A percentile compares a stretch with the other conserved stretches of the same genome.
These are phyloP conservation scores for Lissonota sp. DNA, from an alignment of 2,888 invertebrate genomes.

Conservation along the genomic window DNA sequence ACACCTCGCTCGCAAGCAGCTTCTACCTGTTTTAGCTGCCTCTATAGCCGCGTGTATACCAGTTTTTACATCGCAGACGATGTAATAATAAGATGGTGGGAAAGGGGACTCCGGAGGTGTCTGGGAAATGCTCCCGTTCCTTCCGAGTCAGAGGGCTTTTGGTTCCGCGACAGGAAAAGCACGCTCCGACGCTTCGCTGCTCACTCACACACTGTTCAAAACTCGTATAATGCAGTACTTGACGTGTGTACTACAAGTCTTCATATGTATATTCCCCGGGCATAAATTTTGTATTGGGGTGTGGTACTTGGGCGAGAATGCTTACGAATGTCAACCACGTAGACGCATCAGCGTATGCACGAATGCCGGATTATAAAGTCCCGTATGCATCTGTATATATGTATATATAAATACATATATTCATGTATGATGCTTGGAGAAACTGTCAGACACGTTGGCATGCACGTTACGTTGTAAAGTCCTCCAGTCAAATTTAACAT, in stretches of 20 bases:
- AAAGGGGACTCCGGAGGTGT: conserved; percentile 29
- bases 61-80: conserved; percentile 58
- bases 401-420: background rate
- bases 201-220: background rate
- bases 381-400: background rate
- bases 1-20: conserved; percentile 11
- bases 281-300: conserved; percentile 8
- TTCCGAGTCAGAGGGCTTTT: background rate
- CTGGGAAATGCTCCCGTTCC: conserved; percentile 40
- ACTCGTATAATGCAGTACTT: background rate
- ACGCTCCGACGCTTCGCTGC: conserved; percentile 55
- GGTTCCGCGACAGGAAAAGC: conserved; percentile 33
- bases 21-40: conserved; percentile 18
- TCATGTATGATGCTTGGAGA: background rate
- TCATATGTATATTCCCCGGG: background rate
- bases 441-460: background rate
- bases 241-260: background rate
- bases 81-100: conserved; percentile 59
- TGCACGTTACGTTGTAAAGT: too few relatives aligned
- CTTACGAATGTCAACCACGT: conserved; percentile 47
- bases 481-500: too few relatives aligned
- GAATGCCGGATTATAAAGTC: conserved; percentile 52
- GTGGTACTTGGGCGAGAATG: conserved; percentile 2
- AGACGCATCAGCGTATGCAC: conserved; percentile 61
- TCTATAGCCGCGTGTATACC: background rate